phyloP scores from a whole-genome alignment of 2,888 invertebrate genomes.

The Pseudanteris insignis region DNA sequence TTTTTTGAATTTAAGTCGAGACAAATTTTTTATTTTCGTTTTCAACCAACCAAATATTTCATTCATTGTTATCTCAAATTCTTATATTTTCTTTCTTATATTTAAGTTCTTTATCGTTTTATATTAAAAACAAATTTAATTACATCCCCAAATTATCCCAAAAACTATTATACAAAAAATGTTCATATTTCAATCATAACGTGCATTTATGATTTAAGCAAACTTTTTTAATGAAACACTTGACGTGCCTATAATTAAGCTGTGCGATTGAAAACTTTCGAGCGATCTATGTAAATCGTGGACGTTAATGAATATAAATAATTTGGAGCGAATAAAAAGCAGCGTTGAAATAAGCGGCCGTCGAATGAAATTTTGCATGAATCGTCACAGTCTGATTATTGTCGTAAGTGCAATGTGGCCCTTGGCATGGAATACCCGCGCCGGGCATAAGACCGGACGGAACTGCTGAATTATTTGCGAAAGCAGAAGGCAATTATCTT shows the following conservation, averaged over 20 bases:
- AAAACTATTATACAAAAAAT: too few species aligned
- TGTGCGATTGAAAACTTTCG: conserved; percentile 8
- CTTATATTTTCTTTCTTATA: too few species aligned
- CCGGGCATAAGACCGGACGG: conserved; percentile 14
- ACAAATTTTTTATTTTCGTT: too few species aligned
- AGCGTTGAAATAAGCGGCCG: conserved; percentile 9
- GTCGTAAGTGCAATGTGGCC: conserved; percentile 20
- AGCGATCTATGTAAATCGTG: conserved; percentile 16
- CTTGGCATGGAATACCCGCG: conserved; percentile 4
- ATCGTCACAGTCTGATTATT: conserved; percentile 41
- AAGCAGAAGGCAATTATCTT: conserved; percentile 21
- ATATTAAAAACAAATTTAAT: too few species aligned
- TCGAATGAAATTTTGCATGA: conserved; percentile 33
- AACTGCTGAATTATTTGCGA: conserved; percentile 32
- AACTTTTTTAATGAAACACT: conserved; percentile 24
- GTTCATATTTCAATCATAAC: too few species aligned
- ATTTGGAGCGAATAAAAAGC: conserved; percentile 18
- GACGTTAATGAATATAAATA: conserved; percentile 29
- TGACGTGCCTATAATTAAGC: conserved; percentile 4
- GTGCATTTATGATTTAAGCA: conserved; percentile 2
- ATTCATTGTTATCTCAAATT: too few species aligned
- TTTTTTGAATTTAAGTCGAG: too few species aligned
- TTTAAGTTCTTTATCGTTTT: too few species aligned
- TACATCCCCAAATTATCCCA: too few species aligned
- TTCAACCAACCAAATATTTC: too few species aligned